Evolutionary conservation across 2,797 vertebrate genomes (phyloP).

Genomic region (Tragopan temminckii): DNA sequence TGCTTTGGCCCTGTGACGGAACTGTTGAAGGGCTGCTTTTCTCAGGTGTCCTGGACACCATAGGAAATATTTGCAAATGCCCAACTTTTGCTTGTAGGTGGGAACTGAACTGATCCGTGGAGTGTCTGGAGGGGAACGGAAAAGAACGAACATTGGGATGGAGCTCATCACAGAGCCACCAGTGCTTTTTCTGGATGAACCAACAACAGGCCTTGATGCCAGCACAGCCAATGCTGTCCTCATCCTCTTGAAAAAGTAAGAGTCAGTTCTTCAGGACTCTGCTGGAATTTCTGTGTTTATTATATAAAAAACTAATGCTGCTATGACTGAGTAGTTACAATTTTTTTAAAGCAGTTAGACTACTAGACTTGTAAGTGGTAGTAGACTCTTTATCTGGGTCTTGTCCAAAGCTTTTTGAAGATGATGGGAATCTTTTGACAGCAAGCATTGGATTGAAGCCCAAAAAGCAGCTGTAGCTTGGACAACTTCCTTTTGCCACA

Average conservation of each 20-base stretch:
- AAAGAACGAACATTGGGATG: slow-evolving; percentile 88
- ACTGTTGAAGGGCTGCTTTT: not conserved
- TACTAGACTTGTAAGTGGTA: not conserved
- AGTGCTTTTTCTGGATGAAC: slow-evolving; percentile 88
- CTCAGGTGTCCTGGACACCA: not conserved
- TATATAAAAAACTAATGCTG: not conserved
- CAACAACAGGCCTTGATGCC: slow-evolving; percentile 86
- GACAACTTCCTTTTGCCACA: slow-evolving; percentile 14
- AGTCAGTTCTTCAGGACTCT: not conserved
- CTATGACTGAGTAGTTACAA: not conserved
- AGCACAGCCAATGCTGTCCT: slow-evolving; percentile 87
- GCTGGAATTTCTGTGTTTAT: not conserved
- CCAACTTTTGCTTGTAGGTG: slow-evolving; percentile 75
- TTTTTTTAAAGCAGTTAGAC: not conserved
- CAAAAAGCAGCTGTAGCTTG: slow-evolving; percentile 27
- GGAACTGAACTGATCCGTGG: slow-evolving; percentile 87
- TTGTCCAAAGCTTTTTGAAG: slow-evolving; percentile 22
- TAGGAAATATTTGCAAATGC: not conserved
- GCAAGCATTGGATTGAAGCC: slow-evolving; percentile 27
- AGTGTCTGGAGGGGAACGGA: slow-evolving; percentile 87
- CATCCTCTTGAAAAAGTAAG: slow-evolving; percentile 86
- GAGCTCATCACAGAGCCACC: slow-evolving; percentile 88
- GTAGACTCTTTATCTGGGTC: slow-evolving; percentile 10
- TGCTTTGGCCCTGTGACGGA: not conserved
- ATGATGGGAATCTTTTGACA: slow-evolving; percentile 33